phyloP scores from a whole-genome alignment of 1,140 invertebrate species.

The Gonatopus flavifemur region DNA sequence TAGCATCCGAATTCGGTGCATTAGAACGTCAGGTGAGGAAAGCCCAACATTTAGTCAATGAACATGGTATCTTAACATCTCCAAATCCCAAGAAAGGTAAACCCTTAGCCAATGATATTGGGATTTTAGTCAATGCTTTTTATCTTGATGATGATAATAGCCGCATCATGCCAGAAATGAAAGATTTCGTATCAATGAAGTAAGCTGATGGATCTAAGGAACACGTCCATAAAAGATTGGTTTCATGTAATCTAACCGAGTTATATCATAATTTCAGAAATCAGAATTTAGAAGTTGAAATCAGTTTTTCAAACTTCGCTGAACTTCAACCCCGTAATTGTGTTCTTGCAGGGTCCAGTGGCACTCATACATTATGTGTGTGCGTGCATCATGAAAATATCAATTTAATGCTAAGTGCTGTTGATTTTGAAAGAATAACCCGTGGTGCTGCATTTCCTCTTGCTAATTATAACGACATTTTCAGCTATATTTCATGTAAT shows the following conservation, averaged over 20 bases:
- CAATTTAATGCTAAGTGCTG: too few species aligned
- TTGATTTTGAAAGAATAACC: background rate
- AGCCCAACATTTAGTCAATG: background rate
- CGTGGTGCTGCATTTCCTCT: too few species aligned
- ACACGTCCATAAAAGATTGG: constrained; percentile 6
- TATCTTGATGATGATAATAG: background rate
- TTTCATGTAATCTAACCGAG: constrained; percentile 4
- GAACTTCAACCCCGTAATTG: background rate
- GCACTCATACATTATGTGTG: too few species aligned
- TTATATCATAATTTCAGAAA: background rate
- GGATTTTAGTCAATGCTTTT: background rate
- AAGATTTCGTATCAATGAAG: constrained; percentile 6
- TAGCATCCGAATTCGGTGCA: background rate
- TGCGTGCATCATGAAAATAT: too few species aligned
- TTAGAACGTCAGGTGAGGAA: too few species aligned
- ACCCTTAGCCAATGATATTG: background rate
- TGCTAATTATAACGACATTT: background rate
- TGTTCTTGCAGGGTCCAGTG: background rate
- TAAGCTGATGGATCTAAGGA: background rate
- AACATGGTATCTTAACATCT: constrained; percentile 2
- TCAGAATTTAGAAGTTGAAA: background rate
- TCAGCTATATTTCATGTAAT: background rate
- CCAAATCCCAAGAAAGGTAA: constrained; percentile 2
- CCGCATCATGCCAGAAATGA: background rate
- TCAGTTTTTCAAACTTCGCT: constrained; percentile 2